Percentiles rank a stretch among this genome's conserved stretches.
Conservation (phyloP, 2,888 invertebrate species). For the Xylota segnis region DNA sequence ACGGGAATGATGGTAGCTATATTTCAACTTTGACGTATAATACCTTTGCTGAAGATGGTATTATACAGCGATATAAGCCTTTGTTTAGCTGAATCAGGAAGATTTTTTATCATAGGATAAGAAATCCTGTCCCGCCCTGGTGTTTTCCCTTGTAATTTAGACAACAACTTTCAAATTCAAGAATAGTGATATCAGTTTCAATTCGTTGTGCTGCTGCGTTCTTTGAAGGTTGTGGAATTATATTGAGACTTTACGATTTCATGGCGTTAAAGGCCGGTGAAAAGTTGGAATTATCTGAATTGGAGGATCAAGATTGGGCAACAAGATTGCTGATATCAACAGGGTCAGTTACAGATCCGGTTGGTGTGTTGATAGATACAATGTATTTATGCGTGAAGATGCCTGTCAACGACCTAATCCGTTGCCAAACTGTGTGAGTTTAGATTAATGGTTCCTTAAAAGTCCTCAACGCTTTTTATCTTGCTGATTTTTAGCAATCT, state of each 20-base stretch:
- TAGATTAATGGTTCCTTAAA: slow-evolving; percentile 7
- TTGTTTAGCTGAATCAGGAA: not conserved
- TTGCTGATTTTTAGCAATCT: not conserved
- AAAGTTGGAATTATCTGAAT: slow-evolving; percentile 5
- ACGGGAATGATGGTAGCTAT: no score
- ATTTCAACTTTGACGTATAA: not conserved
- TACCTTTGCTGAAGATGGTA: slow-evolving; percentile 5
- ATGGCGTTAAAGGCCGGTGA: not conserved
- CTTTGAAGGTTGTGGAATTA: not conserved
- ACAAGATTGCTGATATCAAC: not conserved
- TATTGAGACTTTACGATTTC: not conserved
- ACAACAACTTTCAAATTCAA: slow-evolving; percentile 2
- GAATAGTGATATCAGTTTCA: not conserved
- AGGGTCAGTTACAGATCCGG: no score
- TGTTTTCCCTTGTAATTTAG: slow-evolving; percentile 1
- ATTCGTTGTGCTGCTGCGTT: not conserved
- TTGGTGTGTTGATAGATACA: no score
- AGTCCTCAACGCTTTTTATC: not conserved
- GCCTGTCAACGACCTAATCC: not conserved
- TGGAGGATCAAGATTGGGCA: not conserved
- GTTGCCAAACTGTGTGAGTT: not conserved
- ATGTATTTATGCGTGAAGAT: not conserved
- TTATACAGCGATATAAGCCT: not conserved
- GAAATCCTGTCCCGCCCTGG: not conserved
- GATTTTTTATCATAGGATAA: not conserved